Base-by-base conservation (phyloP, 2,113 vertebrate species). In the Zosterops borbonicus region DNA sequence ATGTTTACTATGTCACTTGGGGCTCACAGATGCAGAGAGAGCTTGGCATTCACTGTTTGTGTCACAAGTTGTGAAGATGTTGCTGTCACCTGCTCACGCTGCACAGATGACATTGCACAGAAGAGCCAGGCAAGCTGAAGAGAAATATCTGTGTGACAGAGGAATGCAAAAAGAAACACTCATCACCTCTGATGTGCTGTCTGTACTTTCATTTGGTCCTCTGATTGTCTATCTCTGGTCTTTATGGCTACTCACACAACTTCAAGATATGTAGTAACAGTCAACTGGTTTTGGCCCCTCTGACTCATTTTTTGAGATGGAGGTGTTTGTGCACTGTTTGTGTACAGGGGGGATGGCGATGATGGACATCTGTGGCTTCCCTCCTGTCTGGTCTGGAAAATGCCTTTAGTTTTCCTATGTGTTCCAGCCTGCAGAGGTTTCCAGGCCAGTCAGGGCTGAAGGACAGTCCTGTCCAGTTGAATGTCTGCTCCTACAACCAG, bases 311-410 rank as follows among this genome's bases (percentile, higher is more conserved):
- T 78, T 52, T 67, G 78, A 55, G 53, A 35, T 25, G 35, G 15
- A 27, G 1, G 0, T 3, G 1, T 58, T 47, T 1, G 0, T 44
- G 29, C 20, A 1, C 14, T 41, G 9, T 62, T 77, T 46, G 35
- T 0, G 2, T 47, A 20, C 8, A 5, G 44, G 44, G 27, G 46
- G 9, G 25, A 17, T 7, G 5, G 28, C 17, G 17, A 19, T 8
- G 0, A 89, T 6, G 11, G 46, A 39, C 35, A 41, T 22, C 31
- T 46, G 22, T 16, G 64, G 31, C 37, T 80, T 92, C 21, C 13
- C 25, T 83, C 15, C 62, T 82, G 28, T 55, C 67, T 85, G 24
- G 37, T 60, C 47, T 92, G 63, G 12, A 41, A 89, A 83, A 56
- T 12, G 8, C 60, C 35, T 37, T 74, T 62, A 41, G 6, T 52